phyloP scores from a whole-genome alignment of 2,888 invertebrate genomes.

The Gryllus longicercus region DNA sequence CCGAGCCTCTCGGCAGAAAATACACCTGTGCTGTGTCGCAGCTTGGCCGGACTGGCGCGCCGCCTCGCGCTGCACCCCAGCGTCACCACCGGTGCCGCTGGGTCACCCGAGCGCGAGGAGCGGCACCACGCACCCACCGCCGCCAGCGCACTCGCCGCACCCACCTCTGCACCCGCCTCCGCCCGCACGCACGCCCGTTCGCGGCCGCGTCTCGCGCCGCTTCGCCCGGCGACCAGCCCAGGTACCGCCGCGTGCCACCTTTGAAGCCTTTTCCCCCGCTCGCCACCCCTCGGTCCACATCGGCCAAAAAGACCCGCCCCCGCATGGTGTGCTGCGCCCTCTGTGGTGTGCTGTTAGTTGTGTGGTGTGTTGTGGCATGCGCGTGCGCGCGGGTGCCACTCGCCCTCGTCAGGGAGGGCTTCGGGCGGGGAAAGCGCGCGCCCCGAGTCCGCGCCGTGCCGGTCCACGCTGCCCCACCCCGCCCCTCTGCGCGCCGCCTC shows the following conservation, averaged over 20 bases:
- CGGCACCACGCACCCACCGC: background rate
- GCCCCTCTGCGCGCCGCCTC: background rate
- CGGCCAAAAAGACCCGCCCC: background rate
- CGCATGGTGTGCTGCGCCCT: background rate
- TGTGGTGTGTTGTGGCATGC: slow-evolving; percentile 8
- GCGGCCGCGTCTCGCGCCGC: slow-evolving; percentile 17
- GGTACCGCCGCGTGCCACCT: background rate
- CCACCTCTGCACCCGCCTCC: background rate
- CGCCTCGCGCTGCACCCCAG: slow-evolving; percentile 1
- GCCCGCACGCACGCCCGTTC: background rate
- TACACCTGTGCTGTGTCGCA: background rate
- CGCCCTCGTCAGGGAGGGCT: background rate
- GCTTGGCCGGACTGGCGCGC: slow-evolving; percentile 3
- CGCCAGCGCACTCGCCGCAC: background rate
- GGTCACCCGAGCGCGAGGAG: background rate
- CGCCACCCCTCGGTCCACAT: too few relatives aligned
- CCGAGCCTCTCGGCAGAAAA: background rate
- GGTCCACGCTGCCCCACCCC: too few relatives aligned
- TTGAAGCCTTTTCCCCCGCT: too few relatives aligned
- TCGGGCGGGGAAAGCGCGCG: background rate
- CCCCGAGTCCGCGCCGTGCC: background rate
- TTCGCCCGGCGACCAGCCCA: slow-evolving; percentile 3
- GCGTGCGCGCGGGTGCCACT: background rate
- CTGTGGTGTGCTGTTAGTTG: background rate
- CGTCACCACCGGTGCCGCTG: background rate